A percentile compares a stretch with the other conserved stretches of the same genome.
Conservation (phyloP, 2,888 invertebrate genomes). For the Psococerastis gibbosa region DNA sequence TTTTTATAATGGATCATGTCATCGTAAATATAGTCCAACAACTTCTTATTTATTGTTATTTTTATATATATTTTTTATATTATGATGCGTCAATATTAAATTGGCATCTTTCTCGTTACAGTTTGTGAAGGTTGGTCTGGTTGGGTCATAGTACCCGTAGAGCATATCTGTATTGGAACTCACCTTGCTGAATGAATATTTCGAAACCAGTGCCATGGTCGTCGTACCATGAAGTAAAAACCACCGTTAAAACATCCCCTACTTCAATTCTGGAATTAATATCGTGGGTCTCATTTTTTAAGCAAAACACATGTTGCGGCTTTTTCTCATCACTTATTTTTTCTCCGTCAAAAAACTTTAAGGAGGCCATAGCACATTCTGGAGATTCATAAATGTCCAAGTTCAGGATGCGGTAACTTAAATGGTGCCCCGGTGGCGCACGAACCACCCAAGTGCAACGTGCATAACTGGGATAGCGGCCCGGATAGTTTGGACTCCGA, state of each 20-base stretch:
- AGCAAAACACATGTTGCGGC: constrained; percentile 28
- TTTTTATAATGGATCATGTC: too few relatives aligned
- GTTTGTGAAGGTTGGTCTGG: too few relatives aligned
- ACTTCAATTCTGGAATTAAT: background rate
- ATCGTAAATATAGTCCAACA: too few relatives aligned
- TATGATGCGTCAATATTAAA: too few relatives aligned
- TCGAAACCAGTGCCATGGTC: too few relatives aligned
- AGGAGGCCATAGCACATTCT: background rate
- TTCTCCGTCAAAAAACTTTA: background rate
- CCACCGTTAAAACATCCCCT: background rate
- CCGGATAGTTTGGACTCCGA: background rate
- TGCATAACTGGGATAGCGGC: background rate
- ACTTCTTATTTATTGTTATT: too few relatives aligned
- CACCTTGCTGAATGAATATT: too few relatives aligned
- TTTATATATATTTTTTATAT: too few relatives aligned
- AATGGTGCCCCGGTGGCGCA: background rate
- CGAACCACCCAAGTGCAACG: background rate
- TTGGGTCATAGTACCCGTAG: too few relatives aligned
- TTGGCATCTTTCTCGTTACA: too few relatives aligned
- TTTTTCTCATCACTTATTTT: background rate
- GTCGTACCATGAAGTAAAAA: too few relatives aligned
- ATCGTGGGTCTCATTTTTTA: background rate
- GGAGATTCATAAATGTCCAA: background rate
- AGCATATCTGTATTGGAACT: too few relatives aligned
- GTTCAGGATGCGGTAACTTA: background rate